Evolutionary conservation across 2,113 vertebrate genomes (phyloP).

Genomic region (Noturus placidus): DNA sequence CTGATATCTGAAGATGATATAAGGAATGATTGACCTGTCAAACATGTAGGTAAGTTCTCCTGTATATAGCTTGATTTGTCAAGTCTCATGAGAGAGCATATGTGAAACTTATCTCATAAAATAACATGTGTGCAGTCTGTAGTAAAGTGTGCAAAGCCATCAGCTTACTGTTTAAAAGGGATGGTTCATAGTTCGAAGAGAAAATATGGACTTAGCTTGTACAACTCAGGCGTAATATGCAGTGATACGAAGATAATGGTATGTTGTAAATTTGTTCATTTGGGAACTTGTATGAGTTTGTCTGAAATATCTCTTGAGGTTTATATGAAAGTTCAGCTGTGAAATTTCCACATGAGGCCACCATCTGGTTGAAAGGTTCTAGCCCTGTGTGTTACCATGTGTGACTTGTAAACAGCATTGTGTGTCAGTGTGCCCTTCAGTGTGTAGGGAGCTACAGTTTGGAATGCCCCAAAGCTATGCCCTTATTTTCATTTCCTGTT

Average conservation of each 20-base stretch:
- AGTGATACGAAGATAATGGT: background rate
- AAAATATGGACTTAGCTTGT: background rate
- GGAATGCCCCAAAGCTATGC: constrained; percentile 38
- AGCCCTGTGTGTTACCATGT: constrained; percentile 21
- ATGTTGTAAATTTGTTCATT: background rate
- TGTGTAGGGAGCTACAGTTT: constrained; percentile 21
- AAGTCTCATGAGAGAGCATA: background rate
- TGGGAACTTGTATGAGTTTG: background rate
- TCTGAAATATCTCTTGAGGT: constrained; percentile 14
- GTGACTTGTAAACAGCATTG: constrained; percentile 32
- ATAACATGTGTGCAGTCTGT: background rate
- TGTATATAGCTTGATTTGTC: background rate
- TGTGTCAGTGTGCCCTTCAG: constrained; percentile 7
- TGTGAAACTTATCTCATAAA: background rate
- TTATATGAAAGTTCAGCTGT: constrained; percentile 19
- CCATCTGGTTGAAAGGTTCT: constrained; percentile 14
- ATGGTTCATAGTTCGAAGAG: background rate
- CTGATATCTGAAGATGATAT: too few species aligned
- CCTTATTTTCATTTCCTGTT: constrained; percentile 38
- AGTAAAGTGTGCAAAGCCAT: background rate
- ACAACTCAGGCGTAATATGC: background rate
- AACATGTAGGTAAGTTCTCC: background rate
- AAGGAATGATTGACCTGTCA: background rate
- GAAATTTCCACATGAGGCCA: constrained; percentile 32
- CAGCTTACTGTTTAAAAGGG: background rate